These are phyloP conservation scores for Ctenochaetus hawaiiensis DNA, from an alignment of 2,797 vertebrate genomes.

Conservation along the genomic window DNA sequence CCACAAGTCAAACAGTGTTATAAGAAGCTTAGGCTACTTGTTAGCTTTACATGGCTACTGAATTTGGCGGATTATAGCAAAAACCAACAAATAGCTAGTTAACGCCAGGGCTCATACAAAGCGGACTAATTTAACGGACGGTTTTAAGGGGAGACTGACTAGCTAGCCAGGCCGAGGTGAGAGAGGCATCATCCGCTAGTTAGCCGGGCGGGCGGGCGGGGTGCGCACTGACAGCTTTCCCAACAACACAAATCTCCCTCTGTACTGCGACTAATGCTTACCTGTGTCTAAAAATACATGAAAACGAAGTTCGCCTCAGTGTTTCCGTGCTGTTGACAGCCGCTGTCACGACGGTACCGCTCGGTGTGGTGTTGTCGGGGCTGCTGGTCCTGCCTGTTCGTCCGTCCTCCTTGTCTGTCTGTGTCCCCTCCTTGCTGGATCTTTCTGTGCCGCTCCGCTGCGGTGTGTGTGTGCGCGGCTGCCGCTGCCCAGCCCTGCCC, in stretches of 20 bases:
- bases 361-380: conserved; percentile 27
- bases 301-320: conserved; percentile 30
- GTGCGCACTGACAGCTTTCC: conserved; percentile 50
- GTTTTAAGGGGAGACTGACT: background rate
- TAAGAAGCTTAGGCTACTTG: conserved; percentile 72
- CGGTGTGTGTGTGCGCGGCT: conserved; percentile 21
- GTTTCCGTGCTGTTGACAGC: conserved; percentile 38
- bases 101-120: conserved; percentile 43
- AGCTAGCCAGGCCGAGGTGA: conserved; percentile 68
- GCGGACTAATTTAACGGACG: conserved; percentile 59
- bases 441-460: conserved; percentile 43
- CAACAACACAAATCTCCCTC: conserved; percentile 11
- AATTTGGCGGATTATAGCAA: conserved; percentile 60
- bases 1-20: conserved; percentile 48
- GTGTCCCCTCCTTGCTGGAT: conserved; percentile 65
- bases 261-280: conserved; percentile 60
- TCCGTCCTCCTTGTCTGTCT: conserved; percentile 43
- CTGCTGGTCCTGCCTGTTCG: conserved; percentile 25
- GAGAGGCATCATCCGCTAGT: conserved; percentile 69
- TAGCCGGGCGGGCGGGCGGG: conserved; percentile 67
- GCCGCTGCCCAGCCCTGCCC: conserved; percentile 20
- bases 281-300: conserved; percentile 79
- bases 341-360: conserved; percentile 56
- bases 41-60: conserved; percentile 49
- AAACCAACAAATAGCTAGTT: conserved; percentile 47